Evolutionary conservation across 2,888 invertebrate genomes (phyloP), one percentile per base, ranked within the genome.

Genomic region (Lysandra bellargus): DNA sequence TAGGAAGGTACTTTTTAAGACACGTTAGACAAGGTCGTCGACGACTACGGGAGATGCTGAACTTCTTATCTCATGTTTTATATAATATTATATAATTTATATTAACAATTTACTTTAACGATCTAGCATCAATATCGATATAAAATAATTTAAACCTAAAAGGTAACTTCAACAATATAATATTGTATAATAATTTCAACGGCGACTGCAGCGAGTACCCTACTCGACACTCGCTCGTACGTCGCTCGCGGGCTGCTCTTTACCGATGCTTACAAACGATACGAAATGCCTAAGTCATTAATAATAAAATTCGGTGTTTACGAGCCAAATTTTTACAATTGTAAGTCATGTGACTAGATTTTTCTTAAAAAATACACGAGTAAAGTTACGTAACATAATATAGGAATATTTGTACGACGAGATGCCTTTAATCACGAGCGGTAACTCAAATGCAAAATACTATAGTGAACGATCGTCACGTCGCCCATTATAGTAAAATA

Each of bases 321-420:
- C 90, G 91, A 92, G 92, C 92, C 87, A 88, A 90, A 89, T 90
- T 91, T 86, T 90, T 90, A 93, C 89, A 91, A 90, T 91, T 92
- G 92, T 93, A 94, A 94, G 94, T 94, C 94, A 92, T 91, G 89
- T 94, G 94, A 94, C 94, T 94, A 94, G 94, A 94, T 92, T 93
- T 93, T 91, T 87, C 92, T 93, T 94, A 93, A 92, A 89, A 91
- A 93, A 91, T 93, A 94, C 91, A 87, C 89, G 91, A 91, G 91
- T 93, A 93, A 92, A 92, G 78, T 75, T 74, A 79, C 73, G 75
- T 91, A 94, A 93, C 92, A 92, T 94, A 94, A 69, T 69, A 69
- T 69, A 76, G 94, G 94, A 94, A 94, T 94, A 94, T 94, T 94
- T 94, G 94, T 94, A 94, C 94, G 94, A 94, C 93, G 92, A 93